phyloP scores from a whole-genome alignment of 92 coral and sea anemone species.

The Zoanthus gigantus region DNA sequence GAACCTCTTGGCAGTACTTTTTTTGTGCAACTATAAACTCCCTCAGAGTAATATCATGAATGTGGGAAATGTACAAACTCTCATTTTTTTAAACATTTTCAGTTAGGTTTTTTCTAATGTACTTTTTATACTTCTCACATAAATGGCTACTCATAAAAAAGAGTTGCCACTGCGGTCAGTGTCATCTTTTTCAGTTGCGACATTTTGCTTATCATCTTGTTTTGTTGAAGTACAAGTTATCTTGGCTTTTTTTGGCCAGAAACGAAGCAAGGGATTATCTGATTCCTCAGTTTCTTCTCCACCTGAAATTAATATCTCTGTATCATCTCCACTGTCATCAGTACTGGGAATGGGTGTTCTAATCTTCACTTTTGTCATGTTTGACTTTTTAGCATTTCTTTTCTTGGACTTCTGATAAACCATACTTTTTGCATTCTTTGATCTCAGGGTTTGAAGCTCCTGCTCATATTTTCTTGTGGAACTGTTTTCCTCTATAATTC shows the following conservation, averaged over 20 bases:
- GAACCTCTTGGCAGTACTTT: constrained; percentile 55
- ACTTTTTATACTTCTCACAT: constrained; percentile 54
- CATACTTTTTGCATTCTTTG: constrained; percentile 16
- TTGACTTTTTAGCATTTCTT: not conserved
- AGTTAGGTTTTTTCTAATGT: constrained; percentile 58
- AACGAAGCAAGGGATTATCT: not conserved
- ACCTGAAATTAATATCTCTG: constrained; percentile 20
- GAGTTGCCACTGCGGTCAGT: not conserved
- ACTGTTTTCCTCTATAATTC: constrained; percentile 45
- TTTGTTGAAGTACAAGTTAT: not conserved
- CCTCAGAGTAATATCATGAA: constrained; percentile 48
- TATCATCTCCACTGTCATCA: constrained; percentile 40
- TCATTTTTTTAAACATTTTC: constrained; percentile 39
- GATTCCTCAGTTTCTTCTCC: not conserved
- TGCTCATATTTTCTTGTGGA: constrained; percentile 34
- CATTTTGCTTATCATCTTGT: not conserved
- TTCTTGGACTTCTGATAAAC: not conserved
- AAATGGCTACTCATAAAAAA: not conserved
- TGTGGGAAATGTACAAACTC: constrained; percentile 36
- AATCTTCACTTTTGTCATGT: not conserved
- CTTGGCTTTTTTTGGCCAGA: not conserved
- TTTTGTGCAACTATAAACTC: constrained; percentile 60
- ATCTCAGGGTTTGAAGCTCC: constrained; percentile 50
- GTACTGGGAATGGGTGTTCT: not conserved
- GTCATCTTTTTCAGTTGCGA: not conserved